Evolutionary conservation across 2,797 vertebrate genomes (phyloP).

Genomic region (Coracias cyanogaster): DNA sequence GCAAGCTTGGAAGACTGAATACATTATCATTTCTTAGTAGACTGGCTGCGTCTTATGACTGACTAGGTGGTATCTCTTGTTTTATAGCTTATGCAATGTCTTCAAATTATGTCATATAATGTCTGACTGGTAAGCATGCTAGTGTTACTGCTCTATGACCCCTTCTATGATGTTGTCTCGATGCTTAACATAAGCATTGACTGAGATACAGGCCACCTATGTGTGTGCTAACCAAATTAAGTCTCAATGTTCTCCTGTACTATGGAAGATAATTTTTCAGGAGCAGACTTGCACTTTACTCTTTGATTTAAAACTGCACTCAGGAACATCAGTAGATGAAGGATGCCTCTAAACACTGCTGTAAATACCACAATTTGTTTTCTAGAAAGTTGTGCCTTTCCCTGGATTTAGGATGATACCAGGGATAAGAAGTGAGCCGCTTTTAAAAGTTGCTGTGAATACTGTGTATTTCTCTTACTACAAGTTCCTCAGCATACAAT

Average conservation of each 20-base stretch:
- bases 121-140: not conserved
- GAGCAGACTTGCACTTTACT: not conserved
- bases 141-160: not conserved
- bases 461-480: not conserved
- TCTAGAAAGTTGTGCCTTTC: not conserved
- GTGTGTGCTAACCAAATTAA: not conserved
- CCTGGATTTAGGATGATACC: not conserved
- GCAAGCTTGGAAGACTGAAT: not conserved
- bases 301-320: not conserved
- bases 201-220: not conserved
- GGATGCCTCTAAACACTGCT: not conserved
- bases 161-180: not conserved
- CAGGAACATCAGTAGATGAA: not conserved
- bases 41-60: not conserved
- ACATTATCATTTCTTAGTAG: not conserved
- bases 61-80: not conserved
- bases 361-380: not conserved
- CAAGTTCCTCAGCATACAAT: not conserved
- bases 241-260: rapidly evolving
- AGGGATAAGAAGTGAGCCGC: not conserved
- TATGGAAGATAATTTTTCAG: not conserved
- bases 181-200: not conserved
- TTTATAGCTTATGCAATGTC: not conserved
- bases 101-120: not conserved
- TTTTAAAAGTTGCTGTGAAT: not conserved